Conservation (phyloP, 1,140 invertebrate genomes). For the Calycopis cecrops region DNA sequence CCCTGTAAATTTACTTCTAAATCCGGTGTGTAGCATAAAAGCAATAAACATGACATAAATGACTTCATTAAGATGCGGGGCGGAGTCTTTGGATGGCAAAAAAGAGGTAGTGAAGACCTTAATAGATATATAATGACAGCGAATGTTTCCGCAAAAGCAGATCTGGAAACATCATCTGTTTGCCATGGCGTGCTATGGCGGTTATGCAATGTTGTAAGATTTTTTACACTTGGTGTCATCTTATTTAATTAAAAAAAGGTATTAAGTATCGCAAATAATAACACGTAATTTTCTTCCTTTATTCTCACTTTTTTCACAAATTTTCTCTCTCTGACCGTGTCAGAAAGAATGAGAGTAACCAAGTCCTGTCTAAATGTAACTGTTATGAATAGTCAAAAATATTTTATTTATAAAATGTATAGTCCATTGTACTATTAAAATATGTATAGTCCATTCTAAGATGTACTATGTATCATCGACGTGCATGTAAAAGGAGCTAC, state of each 20-base stretch:
- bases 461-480: not conserved
- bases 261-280: no score
- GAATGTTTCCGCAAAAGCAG: conserved; percentile 58
- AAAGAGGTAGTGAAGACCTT: conserved; percentile 51
- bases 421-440: no score
- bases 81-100: conserved; percentile 54
- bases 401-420: no score
- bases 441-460: no score
- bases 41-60: conserved; percentile 72
- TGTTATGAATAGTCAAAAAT: no score
- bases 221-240: no score
- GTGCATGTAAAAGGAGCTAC: not conserved
- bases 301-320: no score
- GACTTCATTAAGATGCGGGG: conserved; percentile 65
- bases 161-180: conserved; percentile 53
- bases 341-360: no score
- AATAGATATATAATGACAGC: conserved; percentile 67
- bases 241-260: no score
- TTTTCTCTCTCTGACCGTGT: no score
- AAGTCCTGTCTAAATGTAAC: no score
- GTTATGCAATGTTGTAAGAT: conserved; percentile 16
- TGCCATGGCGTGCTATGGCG: conserved; percentile 24
- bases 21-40: conserved; percentile 63
- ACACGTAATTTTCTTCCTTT: no score
- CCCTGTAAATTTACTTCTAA: conserved; percentile 66